Base-by-base conservation (phyloP, 2,113 vertebrate species). In the Sclerurus mexicanus region DNA sequence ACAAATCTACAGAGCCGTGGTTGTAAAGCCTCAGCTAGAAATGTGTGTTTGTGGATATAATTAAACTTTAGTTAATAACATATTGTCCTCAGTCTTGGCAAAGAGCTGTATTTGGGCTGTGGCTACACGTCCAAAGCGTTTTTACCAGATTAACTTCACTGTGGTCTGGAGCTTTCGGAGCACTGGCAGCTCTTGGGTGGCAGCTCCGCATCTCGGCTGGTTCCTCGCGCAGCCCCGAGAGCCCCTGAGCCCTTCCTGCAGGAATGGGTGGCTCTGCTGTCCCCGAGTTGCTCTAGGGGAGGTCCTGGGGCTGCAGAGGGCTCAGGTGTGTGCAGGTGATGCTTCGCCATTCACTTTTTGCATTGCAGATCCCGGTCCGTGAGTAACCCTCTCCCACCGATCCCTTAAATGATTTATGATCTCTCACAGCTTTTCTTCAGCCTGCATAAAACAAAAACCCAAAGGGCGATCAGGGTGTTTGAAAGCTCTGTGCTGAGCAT, bases 1-100 rank as follows among this genome's bases (percentile, higher is more conserved):
- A 72, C 83, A 78, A 33, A 79, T 58, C 60, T 79, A 10, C 20
- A 60, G 86, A 69, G 90, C 52, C 4, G 2, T 23, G 37, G 79
- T 75, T 78, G 49, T 74, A 31, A 78, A 50, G 47, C 75, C 83
- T 85, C 88, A 60, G 73, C 73, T 94, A 84, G 86, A 85, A 93
- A 56, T 31, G 46, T 58, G 64, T 79, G 66, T 96, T 93, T 96
- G 84, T 96, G 92, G 90, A 60, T 91, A 64, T 95, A 95, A 96
- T 96, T 96, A 95, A 96, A 93, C 83, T 95, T 94, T 0, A 85
- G 90, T 92, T 96, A 95, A 90, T 96, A 92, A 85, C 68, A 79
- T 39, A 81, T 66, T 93, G 93, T 96, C 86, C 69, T 92, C 80
- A 56, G 73, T 62, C 83, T 96, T 96, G 92, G 95, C 79, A 2